These are phyloP conservation scores for Scaptomyza hsui DNA, from an alignment of 1,140 invertebrate species.

Conservation along the genomic window DNA sequence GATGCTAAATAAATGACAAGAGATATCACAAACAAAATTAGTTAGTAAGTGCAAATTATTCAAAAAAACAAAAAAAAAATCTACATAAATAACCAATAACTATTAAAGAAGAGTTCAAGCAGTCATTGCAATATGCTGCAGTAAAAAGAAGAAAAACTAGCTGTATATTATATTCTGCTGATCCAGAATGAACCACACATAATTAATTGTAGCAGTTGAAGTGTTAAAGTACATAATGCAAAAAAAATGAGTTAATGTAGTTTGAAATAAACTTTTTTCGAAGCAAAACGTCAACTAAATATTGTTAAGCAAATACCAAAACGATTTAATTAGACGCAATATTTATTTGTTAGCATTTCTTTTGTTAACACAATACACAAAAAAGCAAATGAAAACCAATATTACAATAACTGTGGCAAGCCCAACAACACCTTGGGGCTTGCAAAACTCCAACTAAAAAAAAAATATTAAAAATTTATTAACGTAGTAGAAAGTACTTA, in stretches of 20 bases:
- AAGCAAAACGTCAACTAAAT: slow-evolving; percentile 50
- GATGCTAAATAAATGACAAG: slow-evolving; percentile 27
- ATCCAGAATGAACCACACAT: slow-evolving; percentile 35
- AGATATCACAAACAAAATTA: slow-evolving; percentile 20
- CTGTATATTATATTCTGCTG: too few species aligned
- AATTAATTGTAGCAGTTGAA: slow-evolving; percentile 70
- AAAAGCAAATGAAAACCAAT: slow-evolving; percentile 72
- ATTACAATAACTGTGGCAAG: slow-evolving; percentile 83
- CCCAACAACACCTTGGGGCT: slow-evolving; percentile 61
- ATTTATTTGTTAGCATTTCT: slow-evolving; percentile 57
- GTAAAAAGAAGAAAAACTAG: slow-evolving; percentile 38
- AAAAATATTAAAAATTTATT: slow-evolving; percentile 38
- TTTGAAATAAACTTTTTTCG: slow-evolving; percentile 54
- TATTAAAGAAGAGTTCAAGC: background rate
- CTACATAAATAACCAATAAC: slow-evolving; percentile 21
- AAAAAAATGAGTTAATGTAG: slow-evolving; percentile 70
- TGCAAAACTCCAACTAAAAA: slow-evolving; percentile 38
- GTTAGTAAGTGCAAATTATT: slow-evolving; percentile 45
- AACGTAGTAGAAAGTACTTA: slow-evolving; percentile 74
- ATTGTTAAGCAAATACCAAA: slow-evolving; percentile 59
- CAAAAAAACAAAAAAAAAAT: slow-evolving; percentile 41
- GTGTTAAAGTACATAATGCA: slow-evolving; percentile 55
- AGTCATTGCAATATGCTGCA: slow-evolving; percentile 43
- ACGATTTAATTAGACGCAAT: slow-evolving; percentile 68
- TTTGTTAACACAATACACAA: slow-evolving; percentile 55